Base-by-base conservation (phyloP, 2,888 invertebrate genomes). In the Andricus quercusramuli region DNA sequence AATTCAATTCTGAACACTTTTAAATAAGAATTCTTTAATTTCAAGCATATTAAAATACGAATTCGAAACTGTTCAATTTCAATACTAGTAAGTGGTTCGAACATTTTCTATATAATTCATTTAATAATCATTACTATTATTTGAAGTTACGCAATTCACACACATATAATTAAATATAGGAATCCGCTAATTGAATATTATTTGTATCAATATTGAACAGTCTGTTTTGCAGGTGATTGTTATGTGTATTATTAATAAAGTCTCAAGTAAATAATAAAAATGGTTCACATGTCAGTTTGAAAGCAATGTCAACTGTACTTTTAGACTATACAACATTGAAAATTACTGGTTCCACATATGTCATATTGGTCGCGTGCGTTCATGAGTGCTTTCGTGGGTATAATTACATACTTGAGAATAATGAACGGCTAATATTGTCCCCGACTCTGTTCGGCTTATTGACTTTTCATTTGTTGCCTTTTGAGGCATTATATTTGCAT, bases 381-480 rank as follows among this genome's bases (percentile, higher is more conserved):
- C 85, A 91, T 89, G 88, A 90, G 91, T 85, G 88, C 88, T 88
- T 88, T 90, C 87, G 85, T 88, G 84, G 86, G 81, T 79, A 87
- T 89, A 90, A 90, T 90, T 90, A 90, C 88, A 87, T 88, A 79
- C 91, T 91, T 87, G 86, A 89, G 85, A 86, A 89, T 91, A 92
- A 92, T 92, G 88, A 90, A 91, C 89, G 89, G 86, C 90, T 91
- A 92, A 92, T 92, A 89, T 90, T 90, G 91, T 91, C 91, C 88
- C 86, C 88, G 78, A 82, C 81, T 83, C 86, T 25, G 64, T 64
- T 78, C 84, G 89, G 90, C 91, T 91, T 91, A 91, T 91, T 91
- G 92, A 92, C 92, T 91, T 90, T 87, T 88, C 88, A 89, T 90
- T 88, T 85, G 76, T 29, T 29, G 22, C 29, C 64, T 29, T 64